Evolutionary conservation across 2,797 vertebrate species (phyloP), one percentile per base, ranked within the genome.

Genomic region (Apogon hyalosoma): DNA sequence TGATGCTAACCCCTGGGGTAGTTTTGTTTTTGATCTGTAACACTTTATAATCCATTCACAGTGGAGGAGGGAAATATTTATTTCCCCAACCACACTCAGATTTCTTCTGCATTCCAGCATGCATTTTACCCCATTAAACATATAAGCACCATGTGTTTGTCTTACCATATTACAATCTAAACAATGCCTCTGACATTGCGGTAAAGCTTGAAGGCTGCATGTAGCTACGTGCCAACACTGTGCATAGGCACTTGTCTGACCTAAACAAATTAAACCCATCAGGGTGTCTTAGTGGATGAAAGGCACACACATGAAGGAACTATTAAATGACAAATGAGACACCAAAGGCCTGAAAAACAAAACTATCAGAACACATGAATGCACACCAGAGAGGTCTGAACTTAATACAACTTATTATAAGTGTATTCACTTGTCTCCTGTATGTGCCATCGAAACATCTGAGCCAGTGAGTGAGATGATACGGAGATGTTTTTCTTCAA

Each of bases 111-210:
- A 83, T 82, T 86, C 76, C 76, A 55, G 63, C 73, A 33, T 80
- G 77, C 14, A 21, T 74, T 66, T 75, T 38, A 16, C 13, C 63
- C 42, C 62, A 75, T 84, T 72, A 76, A 59, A 63, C 55, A 82
- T 71, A 85, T 66, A 76, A 73, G 70, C 75, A 56, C 82, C 87
- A 85, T 90, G 82, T 85, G 78, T 84, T 86, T 81, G 83, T 84
- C 79, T 73, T 55, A 63, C 48, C 15, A 8, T 71, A 79, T 75
- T 79, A 83, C 31, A 73, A 63, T 51, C 73, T 42, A 65, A 86
- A 89, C 69, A 79, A 80, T 66, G 63, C 59, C 65, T 64, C 59
- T 81, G 76, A 85, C 70, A 42, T 64, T 74, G 80, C 0, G 66
- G 75, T 58, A 14, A 39, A 43, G 61, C 70, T 76, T 76, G 38